Base-by-base conservation (phyloP, 2,113 vertebrate genomes). In the Lanius ludovicianus region DNA sequence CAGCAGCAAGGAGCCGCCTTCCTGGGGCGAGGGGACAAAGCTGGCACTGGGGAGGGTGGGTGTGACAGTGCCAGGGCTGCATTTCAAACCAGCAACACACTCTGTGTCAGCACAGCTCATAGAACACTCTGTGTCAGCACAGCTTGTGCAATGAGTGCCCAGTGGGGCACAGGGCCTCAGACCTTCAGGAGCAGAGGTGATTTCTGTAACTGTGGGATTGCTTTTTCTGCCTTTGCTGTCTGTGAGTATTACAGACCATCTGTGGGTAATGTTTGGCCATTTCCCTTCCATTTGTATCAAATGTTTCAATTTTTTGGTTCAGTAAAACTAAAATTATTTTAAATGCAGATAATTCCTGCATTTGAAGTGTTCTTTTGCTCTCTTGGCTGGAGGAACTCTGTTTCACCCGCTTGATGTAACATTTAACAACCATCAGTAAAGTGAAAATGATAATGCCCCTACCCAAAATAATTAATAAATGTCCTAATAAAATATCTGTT, bases 261-360 rank as follows among this genome's bases (percentile, higher is more conserved):
- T 19, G n/a, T 33, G 62, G 87, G 80, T 42, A 10, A 28, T 10
- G 17, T 52, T 52, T 60, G 78, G 76, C 47, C 18, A 4, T 65
- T 96, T 87, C 37, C 44, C 62, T 76, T 86, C 62, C 20, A 11
- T 93, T 92, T 87, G 59, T 75, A 81, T 94, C 78, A 68, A 86
- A 93, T 81, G 64, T 21, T 52, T 90, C 56, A 30, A 59, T 70
- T 67, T 1, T 2, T 90, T 75, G n/a, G 41, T 82, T 92, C 64
- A 41, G 65, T 87, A 81, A 93, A 94, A 75, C 52, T 55, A 28
- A 56, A 81, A 42, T 56, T 35, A 11, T 42, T 64, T 52, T 55
- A 56, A 69, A 67, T 63, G 55, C 28, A 57, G 55, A 1, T 44
- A 12, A 73, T 19, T 33, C 6, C 64, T 74, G 93, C 84, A n/a